A percentile compares a stretch with the other conserved stretches of the same genome.
phyloP scores from a whole-genome alignment of 2,113 vertebrate species.

The Pseudois nayaur region DNA sequence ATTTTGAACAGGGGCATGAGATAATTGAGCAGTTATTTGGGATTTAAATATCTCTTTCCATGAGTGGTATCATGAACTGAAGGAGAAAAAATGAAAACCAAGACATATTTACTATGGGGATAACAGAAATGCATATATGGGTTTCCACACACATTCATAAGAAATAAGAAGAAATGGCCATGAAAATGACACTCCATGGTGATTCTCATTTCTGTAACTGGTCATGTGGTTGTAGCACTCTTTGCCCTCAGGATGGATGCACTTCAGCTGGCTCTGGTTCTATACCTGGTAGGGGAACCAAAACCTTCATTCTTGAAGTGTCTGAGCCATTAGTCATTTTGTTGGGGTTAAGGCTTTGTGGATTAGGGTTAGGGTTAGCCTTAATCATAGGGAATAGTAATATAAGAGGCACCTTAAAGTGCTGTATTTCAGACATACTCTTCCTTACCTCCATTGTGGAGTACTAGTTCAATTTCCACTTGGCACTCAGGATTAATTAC shows the following conservation, averaged over 20 bases:
- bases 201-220: background rate
- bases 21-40: background rate
- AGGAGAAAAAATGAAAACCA: background rate
- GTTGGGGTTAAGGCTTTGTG: background rate
- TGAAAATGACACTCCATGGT: background rate
- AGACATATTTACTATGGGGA: background rate
- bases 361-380: background rate
- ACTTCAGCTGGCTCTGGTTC: background rate
- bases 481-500: background rate
- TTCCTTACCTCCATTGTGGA: background rate
- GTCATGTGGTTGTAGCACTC: background rate
- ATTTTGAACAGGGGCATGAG: background rate
- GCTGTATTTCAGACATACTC: background rate
- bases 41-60: background rate
- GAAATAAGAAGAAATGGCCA: background rate
- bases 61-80: background rate
- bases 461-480: background rate
- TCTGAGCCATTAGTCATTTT: background rate
- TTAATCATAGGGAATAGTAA: background rate
- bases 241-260: background rate
- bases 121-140: background rate
- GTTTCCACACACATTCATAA: background rate
- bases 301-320: background rate
- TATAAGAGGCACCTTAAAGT: background rate
- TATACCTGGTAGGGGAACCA: background rate